Base-by-base conservation (phyloP, 2,888 invertebrate genomes). In the Phortica magna region DNA sequence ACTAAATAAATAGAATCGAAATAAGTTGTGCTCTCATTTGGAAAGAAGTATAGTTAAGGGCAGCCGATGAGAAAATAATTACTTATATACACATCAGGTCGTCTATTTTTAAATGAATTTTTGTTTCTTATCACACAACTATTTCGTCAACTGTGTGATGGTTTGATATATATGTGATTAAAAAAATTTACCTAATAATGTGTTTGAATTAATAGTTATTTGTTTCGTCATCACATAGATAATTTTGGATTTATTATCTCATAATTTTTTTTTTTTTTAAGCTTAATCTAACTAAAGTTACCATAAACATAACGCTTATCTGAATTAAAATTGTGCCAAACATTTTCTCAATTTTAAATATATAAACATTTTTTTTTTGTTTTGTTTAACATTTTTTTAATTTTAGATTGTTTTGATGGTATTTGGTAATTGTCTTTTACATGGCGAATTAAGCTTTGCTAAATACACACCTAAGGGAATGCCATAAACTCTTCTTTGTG, bases 361-460 rank as follows among this genome's bases (percentile, higher is more conserved):
- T 70, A 48, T 65, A 43, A 19, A 48, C 22, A n/a, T n/a, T 68
- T 19, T 22, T 17, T 53, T 22, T 19, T 17, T 71, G 10, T 55
- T 55, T 39, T 55, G 78, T 88, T 84, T 87, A 77, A 84, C 80
- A 88, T 90, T 89, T 89, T 88, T 90, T 90, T 90, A 90, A 90
- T 90, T 87, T 88, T 90, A 90, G 89, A 90, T 82, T 81, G 78
- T 77, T 80, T 90, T 89, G 70, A 55, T 71, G 90, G 90, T 89
- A 83, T 71, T 22, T 71, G 87, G 87, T 88, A 88, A 84, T 88
- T 88, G 83, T 88, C 88, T 87, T 84, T 85, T 87, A 84, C 82
- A 84, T 87, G 87, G 85, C 87, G 43, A 71, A 65, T 39, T 65
- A 39, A 65, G 31, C n/a, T 31, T 65, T 65, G 5, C 12, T 17